Conservation (phyloP, 2,888 invertebrate species). For the Lissocephala sabroskyi region DNA sequence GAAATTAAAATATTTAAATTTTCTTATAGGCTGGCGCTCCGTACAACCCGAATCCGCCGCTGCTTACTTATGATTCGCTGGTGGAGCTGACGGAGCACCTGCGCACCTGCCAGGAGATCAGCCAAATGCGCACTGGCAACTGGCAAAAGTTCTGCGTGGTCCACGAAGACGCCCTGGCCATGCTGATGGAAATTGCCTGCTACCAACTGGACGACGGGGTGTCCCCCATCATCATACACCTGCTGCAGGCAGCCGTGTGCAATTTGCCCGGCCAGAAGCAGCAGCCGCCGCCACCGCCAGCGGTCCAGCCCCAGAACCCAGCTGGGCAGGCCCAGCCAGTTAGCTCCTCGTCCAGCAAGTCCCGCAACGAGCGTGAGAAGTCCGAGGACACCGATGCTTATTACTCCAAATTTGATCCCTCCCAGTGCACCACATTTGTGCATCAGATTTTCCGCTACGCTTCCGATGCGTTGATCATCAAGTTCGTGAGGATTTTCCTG, state of each 20-base stretch:
- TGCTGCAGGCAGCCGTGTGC: constrained; percentile 92
- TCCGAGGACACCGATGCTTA: constrained; percentile 78
- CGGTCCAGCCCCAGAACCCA: constrained; percentile 5
- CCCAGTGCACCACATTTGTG: constrained; percentile 79
- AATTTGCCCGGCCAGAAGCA: constrained; percentile 66
- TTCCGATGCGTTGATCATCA: constrained; percentile 72
- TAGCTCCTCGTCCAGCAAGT: constrained; percentile 54
- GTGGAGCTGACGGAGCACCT: constrained; percentile 95
- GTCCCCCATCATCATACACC: constrained; percentile 90
- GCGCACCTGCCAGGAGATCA: constrained; percentile 94
- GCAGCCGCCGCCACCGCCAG: constrained; percentile 31
- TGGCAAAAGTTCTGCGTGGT: constrained; percentile 93
- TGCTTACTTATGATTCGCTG: constrained; percentile 90
- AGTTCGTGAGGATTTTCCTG: constrained; percentile 91
- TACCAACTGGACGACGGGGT: constrained; percentile 89
- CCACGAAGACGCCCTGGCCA: constrained; percentile 82
- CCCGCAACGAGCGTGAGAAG: constrained; percentile 78
- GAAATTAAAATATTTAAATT: neutral
- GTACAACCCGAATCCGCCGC: constrained; percentile 62
- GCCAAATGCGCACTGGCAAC: constrained; percentile 90
- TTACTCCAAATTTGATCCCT: constrained; percentile 79
- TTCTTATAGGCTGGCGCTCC: constrained; percentile 43
- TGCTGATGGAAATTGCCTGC: constrained; percentile 88
- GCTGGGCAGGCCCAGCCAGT: constrained; percentile 59
- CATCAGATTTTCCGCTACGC: constrained; percentile 80